Percentiles rank a stretch among this genome's conserved stretches.
phyloP scores from a whole-genome alignment of 2,888 invertebrate genomes.

The Heliconius charithonia region DNA sequence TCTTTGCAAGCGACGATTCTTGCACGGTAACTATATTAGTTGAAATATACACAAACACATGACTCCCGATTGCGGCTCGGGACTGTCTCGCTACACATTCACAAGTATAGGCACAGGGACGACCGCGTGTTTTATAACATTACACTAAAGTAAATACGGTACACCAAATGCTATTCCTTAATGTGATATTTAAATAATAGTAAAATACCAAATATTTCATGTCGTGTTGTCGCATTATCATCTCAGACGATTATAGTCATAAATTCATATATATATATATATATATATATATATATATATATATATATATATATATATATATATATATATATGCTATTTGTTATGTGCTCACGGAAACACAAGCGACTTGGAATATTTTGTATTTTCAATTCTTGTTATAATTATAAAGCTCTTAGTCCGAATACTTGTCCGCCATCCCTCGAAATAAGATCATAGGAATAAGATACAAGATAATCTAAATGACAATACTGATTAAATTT shows the following conservation, averaged over 20 bases:
- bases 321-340: neutral
- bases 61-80: neutral
- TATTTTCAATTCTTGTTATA: neutral
- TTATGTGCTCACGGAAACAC: neutral
- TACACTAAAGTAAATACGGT: neutral
- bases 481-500: no score
- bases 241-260: neutral
- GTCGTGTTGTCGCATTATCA: neutral
- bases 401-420: neutral
- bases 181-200: neutral
- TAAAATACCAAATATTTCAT: neutral
- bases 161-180: no score
- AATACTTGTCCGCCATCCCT: neutral
- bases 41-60: neutral
- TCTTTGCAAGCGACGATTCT: neutral
- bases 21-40: neutral
- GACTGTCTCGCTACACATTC: neutral
- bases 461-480: no score
- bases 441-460: neutral
- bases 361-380: neutral
- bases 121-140: no score
- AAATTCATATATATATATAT: no score
- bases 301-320: no score
- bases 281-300: no score
- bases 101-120: neutral